Percentiles rank a stretch among this genome's conserved stretches.
These are phyloP conservation scores for Tetrapedia diversipes DNA, from an alignment of 2,888 invertebrate species.

Conservation along the genomic window DNA sequence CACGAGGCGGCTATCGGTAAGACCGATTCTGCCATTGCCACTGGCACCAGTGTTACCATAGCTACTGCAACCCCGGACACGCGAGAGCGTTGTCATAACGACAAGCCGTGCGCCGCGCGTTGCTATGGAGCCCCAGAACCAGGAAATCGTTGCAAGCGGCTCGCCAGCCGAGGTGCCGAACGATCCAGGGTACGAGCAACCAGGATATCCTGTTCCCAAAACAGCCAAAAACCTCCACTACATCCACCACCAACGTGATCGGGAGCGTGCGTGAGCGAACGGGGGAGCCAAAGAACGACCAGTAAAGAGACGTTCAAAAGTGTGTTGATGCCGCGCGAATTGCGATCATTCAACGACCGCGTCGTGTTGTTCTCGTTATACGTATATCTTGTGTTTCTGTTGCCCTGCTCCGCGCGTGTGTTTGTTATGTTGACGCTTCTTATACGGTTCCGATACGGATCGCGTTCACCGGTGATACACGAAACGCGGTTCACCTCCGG, in stretches of 20 bases:
- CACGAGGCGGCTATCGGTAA: conserved; percentile 38
- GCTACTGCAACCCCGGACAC: conserved; percentile 53
- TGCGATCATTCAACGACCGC: background rate
- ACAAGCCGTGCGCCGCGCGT: conserved; percentile 67
- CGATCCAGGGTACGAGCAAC: conserved; percentile 92
- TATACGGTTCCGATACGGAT: conserved; percentile 36
- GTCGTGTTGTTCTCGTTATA: conserved; percentile 41
- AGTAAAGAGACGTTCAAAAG: conserved; percentile 22
- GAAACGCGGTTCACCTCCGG: conserved; percentile 4
- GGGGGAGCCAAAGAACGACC: conserved; percentile 21
- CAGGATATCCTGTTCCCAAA: conserved; percentile 34
- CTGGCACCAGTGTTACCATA: conserved; percentile 46
- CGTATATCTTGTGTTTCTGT: conserved; percentile 61
- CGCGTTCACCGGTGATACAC: background rate
- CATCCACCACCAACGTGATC: conserved; percentile 63
- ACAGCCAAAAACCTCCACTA: conserved; percentile 37
- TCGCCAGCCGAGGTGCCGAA: conserved; percentile 96
- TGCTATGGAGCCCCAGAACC: conserved; percentile 90
- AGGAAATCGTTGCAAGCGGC: conserved; percentile 90
- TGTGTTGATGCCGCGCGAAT: conserved; percentile 40
- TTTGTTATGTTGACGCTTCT: conserved; percentile 57
- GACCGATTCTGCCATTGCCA: conserved; percentile 46
- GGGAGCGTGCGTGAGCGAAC: conserved; percentile 42
- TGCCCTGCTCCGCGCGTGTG: conserved; percentile 63
- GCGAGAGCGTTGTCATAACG: conserved; percentile 66